A percentile compares a stretch with the other conserved stretches of the same genome.
Evolutionary conservation across 1,140 invertebrate species (phyloP).

Genomic region (Drosophila mojavensis): DNA sequence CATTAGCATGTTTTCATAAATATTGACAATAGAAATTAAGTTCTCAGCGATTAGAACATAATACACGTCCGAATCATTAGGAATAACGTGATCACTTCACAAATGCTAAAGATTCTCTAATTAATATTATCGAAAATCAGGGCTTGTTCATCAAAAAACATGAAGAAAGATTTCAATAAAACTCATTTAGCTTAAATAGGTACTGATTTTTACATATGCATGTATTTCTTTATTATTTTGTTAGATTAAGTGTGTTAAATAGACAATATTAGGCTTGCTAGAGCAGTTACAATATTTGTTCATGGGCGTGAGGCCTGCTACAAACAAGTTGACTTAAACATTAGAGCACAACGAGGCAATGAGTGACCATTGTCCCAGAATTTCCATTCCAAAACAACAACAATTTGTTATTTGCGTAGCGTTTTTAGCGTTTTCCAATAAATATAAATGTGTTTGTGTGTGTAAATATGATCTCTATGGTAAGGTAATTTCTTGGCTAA

Average conservation of each 20-base stretch:
- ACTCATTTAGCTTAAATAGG: not conserved
- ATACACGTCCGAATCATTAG: not conserved
- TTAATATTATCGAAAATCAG: not conserved
- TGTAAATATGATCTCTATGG: conserved; percentile 47
- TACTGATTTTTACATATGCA: conserved; percentile 29
- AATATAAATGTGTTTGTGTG: conserved; percentile 45
- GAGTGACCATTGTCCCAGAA: conserved; percentile 24
- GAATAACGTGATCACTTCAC: not conserved
- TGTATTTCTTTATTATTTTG: conserved; percentile 22
- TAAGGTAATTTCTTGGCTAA: conserved; percentile 55
- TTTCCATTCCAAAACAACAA: conserved; percentile 38
- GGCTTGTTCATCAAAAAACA: not conserved
- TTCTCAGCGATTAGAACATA: not conserved
- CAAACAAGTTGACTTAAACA: conserved; percentile 47
- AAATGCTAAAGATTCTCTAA: no score
- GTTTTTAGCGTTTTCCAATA: conserved; percentile 48
- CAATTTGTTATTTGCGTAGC: conserved; percentile 38
- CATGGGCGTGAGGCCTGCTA: conserved; percentile 28
- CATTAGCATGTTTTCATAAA: conserved; percentile 2
- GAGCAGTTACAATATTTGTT: conserved; percentile 57
- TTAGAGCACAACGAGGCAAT: conserved; percentile 40
- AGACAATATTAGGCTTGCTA: conserved; percentile 49
- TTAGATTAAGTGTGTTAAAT: conserved; percentile 43
- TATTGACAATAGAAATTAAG: not conserved
- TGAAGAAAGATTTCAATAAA: not conserved